Conservation (phyloP, 2,113 vertebrate genomes). For the Pogonocichla stellata region DNA sequence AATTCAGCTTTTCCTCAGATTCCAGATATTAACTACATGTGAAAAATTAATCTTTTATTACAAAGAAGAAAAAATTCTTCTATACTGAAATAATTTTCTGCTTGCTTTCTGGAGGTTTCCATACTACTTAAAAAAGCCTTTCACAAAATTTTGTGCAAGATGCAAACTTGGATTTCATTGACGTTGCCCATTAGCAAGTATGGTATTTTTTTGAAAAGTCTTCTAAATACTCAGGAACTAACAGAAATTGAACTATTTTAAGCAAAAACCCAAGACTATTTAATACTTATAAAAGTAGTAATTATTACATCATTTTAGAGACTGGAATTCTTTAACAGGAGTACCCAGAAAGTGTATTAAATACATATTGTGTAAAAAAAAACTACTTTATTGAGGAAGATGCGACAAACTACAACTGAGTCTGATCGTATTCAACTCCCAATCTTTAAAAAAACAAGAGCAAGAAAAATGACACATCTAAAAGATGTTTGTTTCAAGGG, state of each 20-base stretch:
- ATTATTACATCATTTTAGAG: not conserved
- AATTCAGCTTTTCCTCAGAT: not conserved
- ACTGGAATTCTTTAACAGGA: not conserved
- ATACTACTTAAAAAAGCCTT: not conserved
- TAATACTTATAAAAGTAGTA: not conserved
- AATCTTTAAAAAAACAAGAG: not conserved
- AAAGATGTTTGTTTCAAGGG: not conserved
- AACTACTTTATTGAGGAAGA: not conserved
- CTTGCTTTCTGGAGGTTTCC: not conserved
- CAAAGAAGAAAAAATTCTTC: not conserved
- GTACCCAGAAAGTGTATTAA: not conserved
- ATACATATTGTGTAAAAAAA: not conserved
- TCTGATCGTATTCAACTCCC: not conserved
- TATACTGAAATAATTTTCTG: not conserved
- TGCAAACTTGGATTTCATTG: not conserved
- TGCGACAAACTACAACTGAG: not conserved
- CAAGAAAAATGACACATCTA: not conserved
- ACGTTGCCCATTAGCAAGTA: not conserved
- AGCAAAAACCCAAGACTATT: not conserved
- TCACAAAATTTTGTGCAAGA: not conserved
- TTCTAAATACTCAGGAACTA: not conserved
- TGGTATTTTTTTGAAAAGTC: not conserved
- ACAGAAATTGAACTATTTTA: not conserved
- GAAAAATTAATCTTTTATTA: not conserved
- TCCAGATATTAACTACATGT: not conserved